Evolutionary conservation across 1,140 invertebrate genomes (phyloP).

Genomic region (fruit fly (Drosophila melanogaster)): DNA sequence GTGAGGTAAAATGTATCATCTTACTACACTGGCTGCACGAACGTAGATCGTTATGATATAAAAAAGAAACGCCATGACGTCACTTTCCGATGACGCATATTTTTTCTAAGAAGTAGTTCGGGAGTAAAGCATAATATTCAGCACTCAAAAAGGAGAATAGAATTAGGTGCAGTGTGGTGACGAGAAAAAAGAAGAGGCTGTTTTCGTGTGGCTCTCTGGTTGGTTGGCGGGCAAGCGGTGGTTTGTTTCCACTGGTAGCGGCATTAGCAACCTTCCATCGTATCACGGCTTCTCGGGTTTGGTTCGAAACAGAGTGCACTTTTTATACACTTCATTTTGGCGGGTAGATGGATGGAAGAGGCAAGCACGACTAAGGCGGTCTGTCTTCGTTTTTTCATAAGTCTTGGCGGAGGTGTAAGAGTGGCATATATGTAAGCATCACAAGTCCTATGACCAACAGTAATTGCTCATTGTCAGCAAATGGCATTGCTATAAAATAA

Average conservation of each 20-base stretch:
- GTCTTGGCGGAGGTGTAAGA: no score
- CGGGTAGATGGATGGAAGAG: constrained; percentile 1
- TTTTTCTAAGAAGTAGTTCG: neutral
- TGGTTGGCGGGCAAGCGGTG: constrained; percentile 52
- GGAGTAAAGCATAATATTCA: neutral
- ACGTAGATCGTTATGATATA: no score
- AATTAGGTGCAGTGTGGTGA: constrained; percentile 10
- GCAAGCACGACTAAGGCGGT: constrained; percentile 8
- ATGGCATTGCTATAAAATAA: constrained; percentile 51
- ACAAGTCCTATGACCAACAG: constrained; percentile 28
- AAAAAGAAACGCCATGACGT: no score
- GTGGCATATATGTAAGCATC: no score
- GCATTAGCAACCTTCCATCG: constrained; percentile 32
- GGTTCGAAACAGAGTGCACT: constrained; percentile 51
- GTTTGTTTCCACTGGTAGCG: constrained; percentile 49
- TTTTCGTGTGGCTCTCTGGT: constrained; percentile 56
- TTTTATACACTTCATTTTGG: constrained; percentile 48
- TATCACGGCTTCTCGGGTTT: constrained; percentile 50
- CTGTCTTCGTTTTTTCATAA: constrained; percentile 11
- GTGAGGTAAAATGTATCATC: no score
- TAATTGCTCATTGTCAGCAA: constrained; percentile 56
- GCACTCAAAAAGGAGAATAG: neutral
- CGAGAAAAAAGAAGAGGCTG: constrained; percentile 1
- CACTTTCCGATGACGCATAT: neutral
- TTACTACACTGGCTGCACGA: no score